Percentiles rank a stretch among this genome's conserved stretches.
These are phyloP conservation scores for Acrocephalus kingi DNA, from an alignment of 2,113 vertebrate species.

Conservation along the genomic window DNA sequence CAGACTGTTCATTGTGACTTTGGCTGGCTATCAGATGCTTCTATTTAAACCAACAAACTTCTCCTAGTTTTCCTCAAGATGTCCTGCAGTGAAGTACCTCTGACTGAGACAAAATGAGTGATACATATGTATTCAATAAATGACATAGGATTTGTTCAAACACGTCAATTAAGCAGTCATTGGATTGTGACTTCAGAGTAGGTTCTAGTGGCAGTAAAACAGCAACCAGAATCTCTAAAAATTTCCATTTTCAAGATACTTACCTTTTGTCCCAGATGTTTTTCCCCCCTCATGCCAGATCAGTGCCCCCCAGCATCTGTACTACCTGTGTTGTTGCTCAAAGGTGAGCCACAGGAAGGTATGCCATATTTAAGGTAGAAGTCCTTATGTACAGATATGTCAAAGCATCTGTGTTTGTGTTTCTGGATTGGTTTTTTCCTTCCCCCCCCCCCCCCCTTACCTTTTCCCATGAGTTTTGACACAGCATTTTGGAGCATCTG, in stretches of 20 bases:
- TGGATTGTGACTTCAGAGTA: not conserved
- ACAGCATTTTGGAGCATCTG: not conserved
- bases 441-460: accelerated
- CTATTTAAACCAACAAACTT: not conserved
- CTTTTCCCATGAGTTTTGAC: not conserved
- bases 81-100: not conserved
- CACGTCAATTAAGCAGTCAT: not conserved
- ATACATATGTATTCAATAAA: not conserved
- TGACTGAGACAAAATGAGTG: not conserved
- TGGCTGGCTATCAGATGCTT: not conserved
- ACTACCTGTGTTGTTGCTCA: not conserved
- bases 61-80: not conserved
- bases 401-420: not conserved
- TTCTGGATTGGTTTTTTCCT: not conserved
- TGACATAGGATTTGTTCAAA: not conserved
- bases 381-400: not conserved
- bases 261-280: not conserved
- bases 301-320: not conserved
- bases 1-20: not conserved
- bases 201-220: not conserved
- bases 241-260: not conserved
- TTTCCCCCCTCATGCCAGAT: not conserved
- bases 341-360: not conserved
- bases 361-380: not conserved
- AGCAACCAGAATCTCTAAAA: not conserved